Percentiles rank a stretch among this genome's conserved stretches.
Conservation (phyloP, 1,140 invertebrate species). For the Drosophila teissieri region DNA sequence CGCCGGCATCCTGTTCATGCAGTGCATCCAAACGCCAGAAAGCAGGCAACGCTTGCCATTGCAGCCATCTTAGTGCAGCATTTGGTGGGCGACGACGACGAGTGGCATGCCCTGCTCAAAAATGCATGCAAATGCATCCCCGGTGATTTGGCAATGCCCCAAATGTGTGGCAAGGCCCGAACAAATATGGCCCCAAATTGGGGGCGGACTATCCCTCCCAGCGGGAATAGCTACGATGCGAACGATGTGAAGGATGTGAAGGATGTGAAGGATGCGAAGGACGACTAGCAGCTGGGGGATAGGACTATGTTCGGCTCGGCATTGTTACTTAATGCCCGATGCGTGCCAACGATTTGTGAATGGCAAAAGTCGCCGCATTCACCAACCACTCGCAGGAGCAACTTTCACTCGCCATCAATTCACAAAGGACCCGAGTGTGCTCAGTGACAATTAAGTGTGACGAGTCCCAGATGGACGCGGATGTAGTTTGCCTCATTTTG, state of each 20-base stretch:
- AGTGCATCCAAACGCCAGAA: conserved; percentile 8
- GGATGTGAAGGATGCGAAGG: conserved; percentile 8
- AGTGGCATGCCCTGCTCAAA: conserved; percentile 29
- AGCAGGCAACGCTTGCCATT: not conserved
- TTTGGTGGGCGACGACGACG: conserved; percentile 2
- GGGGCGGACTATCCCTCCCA: conserved; percentile 26
- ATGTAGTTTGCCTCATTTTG: conserved; percentile 43
- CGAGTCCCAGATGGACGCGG: conserved; percentile 60
- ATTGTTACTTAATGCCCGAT: conserved; percentile 66
- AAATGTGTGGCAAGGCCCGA: conserved; percentile 44
- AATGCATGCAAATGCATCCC: conserved; percentile 47
- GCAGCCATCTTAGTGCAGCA: not conserved
- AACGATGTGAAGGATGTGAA: conserved; percentile 34
- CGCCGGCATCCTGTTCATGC: not conserved
- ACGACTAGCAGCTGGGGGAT: conserved; percentile 1
- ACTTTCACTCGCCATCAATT: conserved; percentile 41
- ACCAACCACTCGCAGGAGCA: conserved; percentile 19
- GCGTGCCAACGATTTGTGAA: conserved; percentile 74
- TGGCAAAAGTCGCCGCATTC: conserved; percentile 42
- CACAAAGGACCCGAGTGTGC: conserved; percentile 45
- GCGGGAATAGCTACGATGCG: conserved; percentile 36
- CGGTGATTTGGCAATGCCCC: conserved; percentile 60
- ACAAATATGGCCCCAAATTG: conserved; percentile 59
- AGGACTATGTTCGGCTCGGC: conserved; percentile 42
- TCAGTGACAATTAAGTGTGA: conserved; percentile 83